Evolutionary conservation across 2,888 invertebrate genomes (phyloP), one percentile per base, ranked within the genome.

Genomic region (Standfussiana lucernea): DNA sequence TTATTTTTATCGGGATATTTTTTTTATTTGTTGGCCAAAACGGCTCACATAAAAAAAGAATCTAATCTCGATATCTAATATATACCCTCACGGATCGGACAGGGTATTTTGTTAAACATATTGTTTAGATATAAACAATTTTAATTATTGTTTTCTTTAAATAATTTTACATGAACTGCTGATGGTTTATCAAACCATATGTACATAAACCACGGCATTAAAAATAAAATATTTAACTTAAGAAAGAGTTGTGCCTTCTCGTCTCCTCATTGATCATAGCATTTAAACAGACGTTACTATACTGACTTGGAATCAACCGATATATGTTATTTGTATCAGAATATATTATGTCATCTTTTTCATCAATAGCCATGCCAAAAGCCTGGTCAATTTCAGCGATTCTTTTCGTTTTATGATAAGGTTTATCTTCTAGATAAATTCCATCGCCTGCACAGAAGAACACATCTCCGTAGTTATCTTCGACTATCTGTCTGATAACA

Each of bases 311-410:
- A 21, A 89, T 72, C 35, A 96, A 81, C 86, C 91, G 91, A 64
- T 95, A 95, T 56, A 96, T 94, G 2, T 90, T 85, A 71, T 90
- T 75, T 75, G 81, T 91, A 87, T 96, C 93, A 3, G 96, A 95
- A 89, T 92, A 95, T 70, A 96, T 91, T 0, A 94, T 77, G 24
- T 92, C 87, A 75, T 95, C 95, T 7, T 90, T 87, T n/a, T 93
- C 93, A 87, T 95, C 96, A 80, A 96, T 95, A 0, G 94, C 88
- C 66, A 96, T 80, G 0, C 95, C 96, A 79, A 93, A 96, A 0
- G 91, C 92, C 45, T 94, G 90, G 15, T 92, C 89, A 6, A 96
- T 91, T 15, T 87, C 56, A 6, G 94, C 93, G 0, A 95, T 75
- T 70, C 90, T 93, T 62, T 90, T 93, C 2, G 94, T 65, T 78